These are phyloP conservation scores for Mustela lutreola DNA, from an alignment of 2,113 vertebrate genomes.

Conservation along the genomic window DNA sequence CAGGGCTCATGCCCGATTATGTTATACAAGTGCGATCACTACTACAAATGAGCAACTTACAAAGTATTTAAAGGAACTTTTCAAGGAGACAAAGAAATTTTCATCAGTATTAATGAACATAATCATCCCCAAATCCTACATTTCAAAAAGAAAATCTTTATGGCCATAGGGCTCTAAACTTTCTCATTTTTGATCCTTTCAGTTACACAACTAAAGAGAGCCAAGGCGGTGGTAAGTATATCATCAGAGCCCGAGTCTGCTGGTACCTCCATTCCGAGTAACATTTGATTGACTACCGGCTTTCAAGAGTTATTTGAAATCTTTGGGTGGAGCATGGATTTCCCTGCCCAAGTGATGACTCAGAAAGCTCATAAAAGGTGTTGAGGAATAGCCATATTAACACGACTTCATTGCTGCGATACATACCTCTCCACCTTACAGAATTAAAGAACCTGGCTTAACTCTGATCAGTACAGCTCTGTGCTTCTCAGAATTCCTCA, in stretches of 20 bases:
- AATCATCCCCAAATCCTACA: neutral
- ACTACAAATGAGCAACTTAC: neutral
- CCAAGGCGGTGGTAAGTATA: neutral
- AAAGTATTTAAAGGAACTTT: slow-evolving; percentile 42
- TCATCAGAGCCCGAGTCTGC: neutral
- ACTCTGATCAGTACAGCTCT: neutral
- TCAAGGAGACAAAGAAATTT: slow-evolving; percentile 58
- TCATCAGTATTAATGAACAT: neutral
- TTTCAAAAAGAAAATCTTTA: slow-evolving; percentile 37
- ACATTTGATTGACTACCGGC: neutral
- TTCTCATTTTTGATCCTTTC: slow-evolving; percentile 31
- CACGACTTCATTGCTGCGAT: neutral
- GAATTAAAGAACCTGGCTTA: slow-evolving; percentile 5
- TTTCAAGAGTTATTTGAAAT: neutral
- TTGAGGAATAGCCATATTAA: neutral
- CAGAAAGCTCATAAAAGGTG: neutral
- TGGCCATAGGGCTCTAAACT: neutral
- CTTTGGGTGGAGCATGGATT: neutral
- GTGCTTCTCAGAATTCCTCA: neutral
- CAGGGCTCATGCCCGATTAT: neutral
- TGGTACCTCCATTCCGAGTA: neutral
- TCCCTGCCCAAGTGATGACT: neutral
- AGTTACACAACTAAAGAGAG: neutral
- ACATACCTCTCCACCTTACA: neutral
- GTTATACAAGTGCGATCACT: neutral